Conservation (phyloP, 2,113 vertebrate species). For the Paracyprichromis sp. region DNA sequence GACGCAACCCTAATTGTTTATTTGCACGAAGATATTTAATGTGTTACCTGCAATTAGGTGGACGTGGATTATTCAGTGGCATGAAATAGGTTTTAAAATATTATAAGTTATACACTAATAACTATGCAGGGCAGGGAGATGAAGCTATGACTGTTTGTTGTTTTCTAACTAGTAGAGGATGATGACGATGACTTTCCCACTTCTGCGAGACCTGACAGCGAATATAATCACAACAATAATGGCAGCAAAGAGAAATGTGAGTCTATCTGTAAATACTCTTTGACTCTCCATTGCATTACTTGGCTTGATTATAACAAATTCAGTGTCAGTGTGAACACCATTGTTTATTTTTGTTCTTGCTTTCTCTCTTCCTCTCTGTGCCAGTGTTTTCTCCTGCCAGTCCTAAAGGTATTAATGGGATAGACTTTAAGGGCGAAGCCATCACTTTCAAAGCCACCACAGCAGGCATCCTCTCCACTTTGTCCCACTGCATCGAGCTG, state of each 20-base stretch:
- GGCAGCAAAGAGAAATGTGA: conserved; percentile 93
- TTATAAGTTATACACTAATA: neutral
- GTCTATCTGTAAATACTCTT: conserved; percentile 28
- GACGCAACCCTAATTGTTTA: neutral
- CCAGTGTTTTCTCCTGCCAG: conserved; percentile 83
- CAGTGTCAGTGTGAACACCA: neutral
- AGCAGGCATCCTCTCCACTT: conserved; percentile 92
- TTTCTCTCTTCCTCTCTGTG: conserved; percentile 4
- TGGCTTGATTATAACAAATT: neutral
- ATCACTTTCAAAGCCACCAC: conserved; percentile 99
- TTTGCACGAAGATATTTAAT: neutral
- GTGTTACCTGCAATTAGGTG: neutral
- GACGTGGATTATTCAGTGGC: neutral
- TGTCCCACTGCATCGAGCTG: conserved; percentile 96
- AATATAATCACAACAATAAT: conserved; percentile 86
- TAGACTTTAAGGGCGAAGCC: conserved; percentile 98
- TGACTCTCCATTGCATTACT: neutral
- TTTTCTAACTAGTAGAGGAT: conserved; percentile 78
- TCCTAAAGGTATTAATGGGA: conserved; percentile 88
- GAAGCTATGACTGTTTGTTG: neutral
- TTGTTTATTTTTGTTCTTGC: neutral
- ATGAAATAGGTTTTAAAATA: neutral
- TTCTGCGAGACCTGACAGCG: conserved; percentile 75
- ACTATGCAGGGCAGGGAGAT: neutral
- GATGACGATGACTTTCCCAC: conserved; percentile 91